These are phyloP conservation scores for Melanotaenia maccullochi DNA, from an alignment of 2,797 vertebrate species.

Conservation along the genomic window DNA sequence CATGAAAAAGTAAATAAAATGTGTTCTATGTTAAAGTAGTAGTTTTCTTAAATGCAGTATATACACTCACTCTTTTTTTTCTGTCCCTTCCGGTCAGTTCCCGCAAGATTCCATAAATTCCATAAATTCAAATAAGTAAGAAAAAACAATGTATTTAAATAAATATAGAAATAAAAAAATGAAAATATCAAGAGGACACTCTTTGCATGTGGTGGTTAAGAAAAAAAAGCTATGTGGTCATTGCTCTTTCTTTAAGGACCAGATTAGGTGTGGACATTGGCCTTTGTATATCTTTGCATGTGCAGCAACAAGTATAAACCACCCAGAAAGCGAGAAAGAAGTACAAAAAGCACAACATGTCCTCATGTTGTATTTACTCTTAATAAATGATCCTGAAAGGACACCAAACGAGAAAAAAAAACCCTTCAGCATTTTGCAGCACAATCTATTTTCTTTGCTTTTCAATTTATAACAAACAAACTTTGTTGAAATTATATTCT, in stretches of 20 bases:
- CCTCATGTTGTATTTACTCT: background rate
- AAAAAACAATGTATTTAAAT: no score
- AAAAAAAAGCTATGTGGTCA: no score
- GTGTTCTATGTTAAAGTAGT: background rate
- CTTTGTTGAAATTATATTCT: background rate
- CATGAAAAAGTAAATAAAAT: background rate
- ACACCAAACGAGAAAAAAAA: background rate
- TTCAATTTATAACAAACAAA: constrained; percentile 1
- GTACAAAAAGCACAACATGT: background rate
- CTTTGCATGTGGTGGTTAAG: background rate
- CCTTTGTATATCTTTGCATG: background rate
- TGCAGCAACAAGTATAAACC: background rate
- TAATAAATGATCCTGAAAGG: background rate
- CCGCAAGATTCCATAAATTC: no score
- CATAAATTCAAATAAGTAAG: no score
- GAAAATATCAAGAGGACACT: background rate
- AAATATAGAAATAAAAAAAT: no score
- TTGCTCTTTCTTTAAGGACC: no score
- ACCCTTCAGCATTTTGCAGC: no score
- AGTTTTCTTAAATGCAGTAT: background rate
- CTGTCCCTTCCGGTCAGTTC: no score
- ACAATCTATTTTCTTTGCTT: background rate
- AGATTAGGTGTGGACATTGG: background rate
- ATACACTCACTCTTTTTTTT: no score
- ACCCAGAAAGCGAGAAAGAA: background rate